Evolutionary conservation across 2,888 invertebrate species (phyloP).

Genomic region (Perithous albicinctus): DNA sequence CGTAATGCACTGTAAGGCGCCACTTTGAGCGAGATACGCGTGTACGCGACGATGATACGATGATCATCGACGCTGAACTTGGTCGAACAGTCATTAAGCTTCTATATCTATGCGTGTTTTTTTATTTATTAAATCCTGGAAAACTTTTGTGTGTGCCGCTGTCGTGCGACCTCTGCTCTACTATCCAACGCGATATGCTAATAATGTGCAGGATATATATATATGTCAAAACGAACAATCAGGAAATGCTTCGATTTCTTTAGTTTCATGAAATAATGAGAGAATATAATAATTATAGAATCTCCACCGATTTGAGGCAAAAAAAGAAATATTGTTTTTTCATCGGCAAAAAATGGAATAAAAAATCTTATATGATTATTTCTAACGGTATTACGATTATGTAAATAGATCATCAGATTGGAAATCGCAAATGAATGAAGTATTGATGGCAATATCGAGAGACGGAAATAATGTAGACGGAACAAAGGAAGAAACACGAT

Average conservation of each 20-base stretch:
- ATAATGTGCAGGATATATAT: too few species aligned
- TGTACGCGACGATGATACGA: slow-evolving; percentile 25
- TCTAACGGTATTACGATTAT: too few species aligned
- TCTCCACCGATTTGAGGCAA: too few species aligned
- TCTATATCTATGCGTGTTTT: neutral
- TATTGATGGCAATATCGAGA: neutral
- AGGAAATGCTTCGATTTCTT: neutral
- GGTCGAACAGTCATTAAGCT: neutral
- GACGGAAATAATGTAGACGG: neutral
- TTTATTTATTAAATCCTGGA: slow-evolving; percentile 1
- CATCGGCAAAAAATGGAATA: too few species aligned
- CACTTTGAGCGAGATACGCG: slow-evolving; percentile 7
- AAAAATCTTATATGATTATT: too few species aligned
- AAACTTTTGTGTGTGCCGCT: slow-evolving; percentile 3
- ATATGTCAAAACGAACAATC: neutral
- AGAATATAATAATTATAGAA: too few species aligned
- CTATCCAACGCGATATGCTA: neutral
- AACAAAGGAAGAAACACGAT: slow-evolving; percentile 2
- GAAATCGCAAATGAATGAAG: too few species aligned
- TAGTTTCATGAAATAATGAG: too few species aligned
- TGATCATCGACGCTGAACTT: slow-evolving; percentile 24
- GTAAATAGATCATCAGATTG: too few species aligned
- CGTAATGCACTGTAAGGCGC: slow-evolving; percentile 3
- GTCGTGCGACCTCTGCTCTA: slow-evolving; percentile 21
- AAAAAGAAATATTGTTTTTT: too few species aligned